Base-by-base conservation (phyloP, 2,888 invertebrate species). In the Sminthurinus aureus region DNA sequence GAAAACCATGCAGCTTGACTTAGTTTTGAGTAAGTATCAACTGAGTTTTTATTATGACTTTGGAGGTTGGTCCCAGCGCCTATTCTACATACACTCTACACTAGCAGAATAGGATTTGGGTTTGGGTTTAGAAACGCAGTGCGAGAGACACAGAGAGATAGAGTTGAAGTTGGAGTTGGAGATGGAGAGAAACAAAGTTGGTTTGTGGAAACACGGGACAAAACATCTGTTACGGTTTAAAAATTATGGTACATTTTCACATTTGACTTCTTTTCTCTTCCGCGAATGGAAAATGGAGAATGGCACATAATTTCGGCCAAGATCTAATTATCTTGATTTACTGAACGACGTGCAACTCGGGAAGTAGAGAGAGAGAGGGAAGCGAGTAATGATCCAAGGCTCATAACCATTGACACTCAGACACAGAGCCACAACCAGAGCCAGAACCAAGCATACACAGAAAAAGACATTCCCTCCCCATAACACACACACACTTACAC, bases 271-370 rank as follows among this genome's bases (percentile, higher is more conserved):
- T 83, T 74, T 79, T 79, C 78, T 79, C 66, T 69, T 52, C 0
- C 22, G 66, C 75, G 74, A 82, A 26, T 71, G 52, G 81, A 84
- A 84, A 85, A 85, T 84, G 78, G 85, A 84, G 38, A 85, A 85
- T 84, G 84, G 85, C 82, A 85, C 85, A 85, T 83, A 83, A 85
- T 85, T 85, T 83, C 81, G 71, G 76, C 82, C 73, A 79, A 83
- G 84, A 82, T 85, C 85, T 85, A 85, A 85, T 85, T 85, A 85
- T 84, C 84, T 85, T 84, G 85, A 85, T 85, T 85, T 85, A 85
- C 79, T 67, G 77, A 15, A 85, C 80, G 73, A 78, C 82, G 82
- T 74, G 80, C 8, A 38, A 38, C 38, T 50, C 76, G 22, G 38
- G 13, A 58, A 38, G 26, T 24, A 81, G 22, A 81, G 79, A 81